Evolutionary conservation across 2,113 vertebrate genomes (phyloP).

Genomic region (Narcine bancroftii): DNA sequence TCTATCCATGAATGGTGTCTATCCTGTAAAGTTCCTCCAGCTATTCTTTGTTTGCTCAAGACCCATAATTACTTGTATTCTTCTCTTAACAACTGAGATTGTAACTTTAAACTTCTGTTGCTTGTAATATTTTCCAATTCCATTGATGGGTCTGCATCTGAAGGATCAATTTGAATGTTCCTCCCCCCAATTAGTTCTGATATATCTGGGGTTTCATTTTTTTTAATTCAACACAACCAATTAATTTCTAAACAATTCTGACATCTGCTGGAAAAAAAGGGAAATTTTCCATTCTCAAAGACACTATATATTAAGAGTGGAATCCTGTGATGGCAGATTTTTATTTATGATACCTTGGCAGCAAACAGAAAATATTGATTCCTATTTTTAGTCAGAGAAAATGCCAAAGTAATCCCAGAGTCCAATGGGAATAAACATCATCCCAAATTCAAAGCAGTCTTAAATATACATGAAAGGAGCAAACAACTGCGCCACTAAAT

Average conservation of each 20-base stretch:
- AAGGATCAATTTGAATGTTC: neutral
- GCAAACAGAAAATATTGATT: neutral
- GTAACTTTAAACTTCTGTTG: neutral
- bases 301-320: neutral
- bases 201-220: neutral
- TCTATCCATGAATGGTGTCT: too few species aligned
- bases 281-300: neutral
- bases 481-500: too few species aligned
- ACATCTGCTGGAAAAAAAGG: conserved; percentile 30
- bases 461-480: too few species aligned
- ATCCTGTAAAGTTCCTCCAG: too few species aligned
- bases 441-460: too few species aligned
- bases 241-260: conserved; percentile 21
- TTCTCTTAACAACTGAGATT: neutral
- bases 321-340: neutral
- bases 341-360: neutral
- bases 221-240: neutral
- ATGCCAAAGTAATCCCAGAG: too few species aligned
- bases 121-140: neutral
- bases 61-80: neutral
- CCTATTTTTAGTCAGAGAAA: neutral
- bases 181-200: neutral
- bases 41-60: too few species aligned
- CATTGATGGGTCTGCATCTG: neutral
- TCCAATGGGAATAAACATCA: too few species aligned